These are phyloP conservation scores for Platyrinchus mystaceus DNA, from an alignment of 2,797 vertebrate genomes.

Conservation along the genomic window DNA sequence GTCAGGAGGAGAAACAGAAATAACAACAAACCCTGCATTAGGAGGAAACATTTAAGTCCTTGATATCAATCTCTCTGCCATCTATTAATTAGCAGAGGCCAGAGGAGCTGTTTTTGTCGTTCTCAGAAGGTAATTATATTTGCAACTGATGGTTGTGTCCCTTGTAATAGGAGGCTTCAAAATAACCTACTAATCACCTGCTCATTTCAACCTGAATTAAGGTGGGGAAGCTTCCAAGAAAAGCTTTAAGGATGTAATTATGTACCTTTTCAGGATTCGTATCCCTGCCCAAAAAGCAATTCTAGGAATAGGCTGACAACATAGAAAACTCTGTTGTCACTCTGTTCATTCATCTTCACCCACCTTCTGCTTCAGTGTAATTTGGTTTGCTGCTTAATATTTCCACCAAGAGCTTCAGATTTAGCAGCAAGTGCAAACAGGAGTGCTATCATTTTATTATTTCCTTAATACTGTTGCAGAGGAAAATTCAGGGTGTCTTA, in stretches of 20 bases:
- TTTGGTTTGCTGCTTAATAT: neutral
- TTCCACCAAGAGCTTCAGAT: neutral
- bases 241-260: neutral
- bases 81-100: slow-evolving; percentile 44
- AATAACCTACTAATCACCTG: slow-evolving; percentile 22
- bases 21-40: neutral
- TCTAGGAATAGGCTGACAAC: neutral
- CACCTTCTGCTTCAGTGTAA: neutral
- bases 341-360: neutral
- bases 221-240: slow-evolving; percentile 24
- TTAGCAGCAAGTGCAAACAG: neutral
- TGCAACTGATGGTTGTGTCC: neutral
- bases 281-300: neutral
- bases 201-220: neutral
- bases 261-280: neutral
- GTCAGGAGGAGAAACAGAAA: neutral
- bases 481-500: neutral
- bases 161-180: neutral
- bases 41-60: neutral
- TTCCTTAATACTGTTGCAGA: neutral
- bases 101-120: neutral
- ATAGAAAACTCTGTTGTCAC: rapidly evolving
- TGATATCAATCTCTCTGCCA: neutral
- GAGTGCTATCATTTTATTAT: neutral
- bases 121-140: neutral